Evolutionary conservation across 2,113 vertebrate genomes (phyloP).

Genomic region (Oreochromis spilurus): DNA sequence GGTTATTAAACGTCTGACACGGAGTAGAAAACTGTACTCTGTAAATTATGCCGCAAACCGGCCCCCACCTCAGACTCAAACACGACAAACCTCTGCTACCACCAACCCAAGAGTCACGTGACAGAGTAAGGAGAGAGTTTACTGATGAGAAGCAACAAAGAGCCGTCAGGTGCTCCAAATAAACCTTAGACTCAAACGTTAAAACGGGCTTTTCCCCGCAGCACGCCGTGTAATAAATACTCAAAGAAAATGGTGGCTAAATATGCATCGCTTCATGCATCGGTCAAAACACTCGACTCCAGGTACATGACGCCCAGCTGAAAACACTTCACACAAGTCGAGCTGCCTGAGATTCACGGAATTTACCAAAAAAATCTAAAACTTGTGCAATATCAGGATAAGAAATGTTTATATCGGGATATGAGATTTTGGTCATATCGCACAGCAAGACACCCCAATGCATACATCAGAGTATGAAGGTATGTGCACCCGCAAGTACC

Average conservation of each 20-base stretch:
- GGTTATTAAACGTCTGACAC: not conserved
- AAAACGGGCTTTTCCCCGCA: fast-evolving
- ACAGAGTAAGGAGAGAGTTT: not conserved
- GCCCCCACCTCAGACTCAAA: not conserved
- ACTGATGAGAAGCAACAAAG: not conserved
- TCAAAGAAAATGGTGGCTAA: not conserved
- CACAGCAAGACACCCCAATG: not conserved
- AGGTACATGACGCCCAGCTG: not conserved
- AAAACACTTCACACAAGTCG: not conserved
- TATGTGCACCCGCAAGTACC: no score
- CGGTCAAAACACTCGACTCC: not conserved
- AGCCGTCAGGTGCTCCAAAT: not conserved
- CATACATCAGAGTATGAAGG: not conserved
- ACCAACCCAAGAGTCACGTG: not conserved
- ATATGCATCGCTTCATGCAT: fast-evolving
- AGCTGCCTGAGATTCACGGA: not conserved
- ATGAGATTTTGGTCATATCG: not conserved
- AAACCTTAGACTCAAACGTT: fast-evolving
- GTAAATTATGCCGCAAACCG: fast-evolving
- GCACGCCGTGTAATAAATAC: not conserved
- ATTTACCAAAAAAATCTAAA: fast-evolving
- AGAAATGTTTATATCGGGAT: not conserved
- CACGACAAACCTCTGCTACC: not conserved
- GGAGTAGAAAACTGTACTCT: fast-evolving
- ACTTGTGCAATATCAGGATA: fast-evolving